Conservation (phyloP, 2,113 vertebrate species). For the Neogale vison region DNA sequence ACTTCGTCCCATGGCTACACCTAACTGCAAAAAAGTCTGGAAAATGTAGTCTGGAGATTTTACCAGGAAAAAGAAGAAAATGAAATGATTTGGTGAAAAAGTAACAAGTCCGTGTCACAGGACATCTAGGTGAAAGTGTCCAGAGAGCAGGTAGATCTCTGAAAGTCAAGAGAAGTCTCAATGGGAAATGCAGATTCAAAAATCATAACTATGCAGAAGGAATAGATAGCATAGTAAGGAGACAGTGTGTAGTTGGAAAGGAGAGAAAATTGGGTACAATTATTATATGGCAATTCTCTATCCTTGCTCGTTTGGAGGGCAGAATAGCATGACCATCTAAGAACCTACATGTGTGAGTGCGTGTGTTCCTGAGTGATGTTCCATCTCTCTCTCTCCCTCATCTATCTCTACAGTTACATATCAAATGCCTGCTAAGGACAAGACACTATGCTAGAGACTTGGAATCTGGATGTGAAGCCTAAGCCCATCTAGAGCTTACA, state of each 20-base stretch:
- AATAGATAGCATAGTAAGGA: neutral
- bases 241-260: neutral
- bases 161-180: neutral
- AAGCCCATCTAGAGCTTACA: neutral
- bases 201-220: neutral
- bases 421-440: neutral
- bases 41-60: neutral
- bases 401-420: neutral
- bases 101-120: neutral
- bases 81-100: neutral
- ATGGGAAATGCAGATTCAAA: neutral
- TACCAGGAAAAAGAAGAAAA: neutral
- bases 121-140: neutral
- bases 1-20: neutral
- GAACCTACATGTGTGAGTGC: neutral
- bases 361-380: neutral
- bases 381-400: neutral
- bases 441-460: neutral
- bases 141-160: neutral
- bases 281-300: neutral
- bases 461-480: neutral
- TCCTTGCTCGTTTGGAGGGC: neutral
- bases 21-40: neutral
- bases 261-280: neutral
- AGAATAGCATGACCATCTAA: neutral